Evolutionary conservation across 2,888 invertebrate species (phyloP), one percentile per base, ranked within the genome.

Genomic region (Rotaria socialis): DNA sequence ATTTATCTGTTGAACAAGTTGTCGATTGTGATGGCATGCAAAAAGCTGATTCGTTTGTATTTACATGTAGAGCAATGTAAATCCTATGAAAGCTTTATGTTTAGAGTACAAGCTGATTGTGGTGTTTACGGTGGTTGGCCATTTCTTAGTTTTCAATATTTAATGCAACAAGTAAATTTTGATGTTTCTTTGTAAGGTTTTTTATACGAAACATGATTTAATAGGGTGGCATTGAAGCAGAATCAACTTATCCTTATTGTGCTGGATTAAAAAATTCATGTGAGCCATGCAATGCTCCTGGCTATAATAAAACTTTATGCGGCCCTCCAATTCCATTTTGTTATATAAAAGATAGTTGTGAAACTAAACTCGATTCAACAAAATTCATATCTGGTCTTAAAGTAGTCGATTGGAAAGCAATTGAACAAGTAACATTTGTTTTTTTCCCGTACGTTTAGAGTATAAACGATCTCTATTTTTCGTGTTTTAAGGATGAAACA

Each of bases 61-160:
- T 14, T 67, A 52, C 16, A 27, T 27, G 35, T 35, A 7, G 19
- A 22, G 22, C 22, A 56, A 22, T 56, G 22, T 5, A 22, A 5
- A 56, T 22, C 0, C 22, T 56, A 22, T 24, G 56, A 56, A 56
- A 24, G 2, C 22, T 22, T 22, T 22, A 41, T 60, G n/a, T 75
- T 88, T 87, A 52, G 86, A 35, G 75, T 41, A 88, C 85, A 89
- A 50, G 90, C 89, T 19, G 90, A 90, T 87, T 90, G 90, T 87
- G 90, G 90, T 4, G 89, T 90, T n/a, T 90, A 89, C 87, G 90
- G 90, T 8, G 90, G 90, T 19, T 90, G 90, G 90, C 90, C 90
- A 1, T 90, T 89, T 86, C 88, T 90, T 19, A 89, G 89, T 16
- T 90, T 89, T 85, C 89, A 89, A 86, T 90, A 89, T 86, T 86